A percentile compares a stretch with the other conserved stretches of the same genome.
These are phyloP conservation scores for Papilio aristodemus DNA, from an alignment of 1,140 invertebrate species.

Conservation along the genomic window DNA sequence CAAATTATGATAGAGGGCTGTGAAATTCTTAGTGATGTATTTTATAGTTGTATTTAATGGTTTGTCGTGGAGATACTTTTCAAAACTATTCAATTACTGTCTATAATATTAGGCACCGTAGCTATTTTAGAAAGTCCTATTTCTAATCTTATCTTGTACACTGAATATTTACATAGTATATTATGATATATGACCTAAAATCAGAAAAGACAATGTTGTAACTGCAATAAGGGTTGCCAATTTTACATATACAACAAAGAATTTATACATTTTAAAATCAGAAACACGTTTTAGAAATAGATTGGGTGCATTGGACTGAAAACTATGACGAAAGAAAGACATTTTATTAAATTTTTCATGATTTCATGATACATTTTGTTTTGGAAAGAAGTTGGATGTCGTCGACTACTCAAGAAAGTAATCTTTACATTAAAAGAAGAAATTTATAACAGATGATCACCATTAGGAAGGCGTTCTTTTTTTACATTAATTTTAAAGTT, in stretches of 20 bases:
- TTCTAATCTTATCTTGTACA: neutral
- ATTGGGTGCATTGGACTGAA: too few species aligned
- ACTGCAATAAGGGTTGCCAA: neutral
- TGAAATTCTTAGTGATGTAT: slow-evolving; percentile 56
- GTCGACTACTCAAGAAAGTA: neutral
- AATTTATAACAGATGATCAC: too few species aligned
- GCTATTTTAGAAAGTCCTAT: neutral
- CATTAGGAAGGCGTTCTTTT: neutral
- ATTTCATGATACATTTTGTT: neutral
- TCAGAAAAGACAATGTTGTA: neutral
- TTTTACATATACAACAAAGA: neutral
- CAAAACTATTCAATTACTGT: neutral
- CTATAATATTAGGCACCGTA: neutral
- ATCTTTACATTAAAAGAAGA: neutral
- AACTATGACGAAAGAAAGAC: neutral
- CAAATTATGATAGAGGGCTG: slow-evolving; percentile 55
- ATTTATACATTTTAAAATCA: neutral
- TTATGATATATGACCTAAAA: neutral
- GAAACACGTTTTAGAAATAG: too few species aligned
- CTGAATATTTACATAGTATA: neutral
- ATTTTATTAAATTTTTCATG: too few species aligned
- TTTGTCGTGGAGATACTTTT: slow-evolving; percentile 12
- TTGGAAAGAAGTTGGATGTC: neutral
- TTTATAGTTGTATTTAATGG: slow-evolving; percentile 44
- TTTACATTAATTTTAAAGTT: neutral